Evolutionary conservation across 2,113 vertebrate species (phyloP), one percentile per base, ranked within the genome.

Genomic region (Cnemophilus loriae): DNA sequence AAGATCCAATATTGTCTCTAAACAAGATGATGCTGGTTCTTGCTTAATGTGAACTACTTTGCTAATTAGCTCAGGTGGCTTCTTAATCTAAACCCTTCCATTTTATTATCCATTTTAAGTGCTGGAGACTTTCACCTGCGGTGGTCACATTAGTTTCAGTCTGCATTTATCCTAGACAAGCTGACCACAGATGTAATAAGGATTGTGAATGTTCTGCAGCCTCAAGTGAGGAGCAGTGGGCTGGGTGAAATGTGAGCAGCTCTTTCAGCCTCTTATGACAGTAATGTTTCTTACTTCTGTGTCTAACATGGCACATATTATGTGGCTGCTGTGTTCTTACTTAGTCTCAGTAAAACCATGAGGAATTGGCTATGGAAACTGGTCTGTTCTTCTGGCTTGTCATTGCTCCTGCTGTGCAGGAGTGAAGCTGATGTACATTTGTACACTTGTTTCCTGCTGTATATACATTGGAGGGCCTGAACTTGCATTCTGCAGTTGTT

Each of bases 351-450:
- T 84, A 64, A 63, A 52, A 32, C 23, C 10, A 5, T 14, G 7
- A 35, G 60, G 60, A 74, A 3, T 60, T 63, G 56, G 12, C 35
- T 33, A 0, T 17, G 52, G 55, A 55, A 53, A 35, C 56, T 33
- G 57, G 10, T 42, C 7, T 2, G 1, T 11, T 65, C 26, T 84
- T 39, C 35, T 75, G 59, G 33, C 17, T 83, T 83, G 21, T 44
- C 24, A 3, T 47, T 1, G 3, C 7, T 81, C 37, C 64, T 55
- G 60, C 23, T 53, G 27, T 10, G 8, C 53, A 47, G 78, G 39
- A 59, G 37, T 8, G 39, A 63, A 80, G 76, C 70, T 41, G 26
- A 9, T 16, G 2, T 33, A 12, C 0, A 0, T 56, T 52, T 67
- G 27, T 55, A 11, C 18, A 35, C 85, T 39, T n/a, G 21, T 52